A percentile compares a stretch with the other conserved stretches of the same genome.
These are phyloP conservation scores for Gymnosoma rotundatum DNA, from an alignment of 2,888 invertebrate species.

Conservation along the genomic window DNA sequence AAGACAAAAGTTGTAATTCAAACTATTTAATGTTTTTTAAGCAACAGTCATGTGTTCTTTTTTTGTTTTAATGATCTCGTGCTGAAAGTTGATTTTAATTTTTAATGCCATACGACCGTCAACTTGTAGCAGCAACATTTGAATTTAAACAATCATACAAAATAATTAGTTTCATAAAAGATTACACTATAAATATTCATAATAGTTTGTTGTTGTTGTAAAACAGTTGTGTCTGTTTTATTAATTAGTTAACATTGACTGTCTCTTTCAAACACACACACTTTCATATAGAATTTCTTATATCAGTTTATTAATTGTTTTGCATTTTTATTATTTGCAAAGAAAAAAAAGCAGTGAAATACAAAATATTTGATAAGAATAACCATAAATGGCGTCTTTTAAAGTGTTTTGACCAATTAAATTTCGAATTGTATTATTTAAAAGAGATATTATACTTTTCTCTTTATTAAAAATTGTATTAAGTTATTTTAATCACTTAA, in stretches of 20 bases:
- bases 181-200: conserved; percentile 32
- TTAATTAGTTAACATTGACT: conserved; percentile 37
- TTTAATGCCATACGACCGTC: conserved; percentile 46
- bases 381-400: too few species aligned
- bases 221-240: conserved; percentile 51
- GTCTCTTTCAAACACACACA: neutral
- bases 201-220: neutral
- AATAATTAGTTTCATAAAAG: conserved; percentile 75
- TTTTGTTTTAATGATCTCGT: conserved; percentile 31
- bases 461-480: too few species aligned
- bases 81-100: conserved; percentile 32
- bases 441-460: too few species aligned
- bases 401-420: too few species aligned
- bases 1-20: conserved; percentile 16
- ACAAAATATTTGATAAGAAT: too few species aligned
- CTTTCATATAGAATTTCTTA: conserved; percentile 12
- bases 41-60: conserved; percentile 11
- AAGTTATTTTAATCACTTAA: too few species aligned
- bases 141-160: conserved; percentile 77
- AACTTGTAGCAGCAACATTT: conserved; percentile 70
- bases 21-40: conserved; percentile 27
- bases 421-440: too few species aligned
- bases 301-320: conserved; percentile 5
- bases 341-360: too few species aligned
- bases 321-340: neutral